Conservation (phyloP, 2,888 invertebrate species). For the Agrilus cyanescens region DNA sequence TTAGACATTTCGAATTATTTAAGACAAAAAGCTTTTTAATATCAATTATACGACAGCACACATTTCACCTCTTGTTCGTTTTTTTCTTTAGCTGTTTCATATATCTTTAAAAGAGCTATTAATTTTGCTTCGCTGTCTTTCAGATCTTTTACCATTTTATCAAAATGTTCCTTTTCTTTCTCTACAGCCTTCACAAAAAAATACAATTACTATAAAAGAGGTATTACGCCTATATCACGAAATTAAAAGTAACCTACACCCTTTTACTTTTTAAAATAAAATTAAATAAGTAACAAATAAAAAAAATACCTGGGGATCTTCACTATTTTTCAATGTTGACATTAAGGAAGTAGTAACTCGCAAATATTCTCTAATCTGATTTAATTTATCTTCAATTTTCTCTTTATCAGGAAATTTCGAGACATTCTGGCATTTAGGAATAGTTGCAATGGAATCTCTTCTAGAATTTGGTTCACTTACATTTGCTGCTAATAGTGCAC, state of each 20-base stretch:
- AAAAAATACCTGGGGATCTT: slow-evolving; percentile 40
- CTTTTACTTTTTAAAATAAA: not conserved
- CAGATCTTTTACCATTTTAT: slow-evolving; percentile 54
- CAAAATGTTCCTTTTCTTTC: slow-evolving; percentile 44
- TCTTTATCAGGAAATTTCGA: slow-evolving; percentile 50
- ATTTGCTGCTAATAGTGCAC: slow-evolving; percentile 23
- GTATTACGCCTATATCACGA: not conserved
- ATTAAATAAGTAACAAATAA: slow-evolving; percentile 4
- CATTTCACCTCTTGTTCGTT: slow-evolving; percentile 14
- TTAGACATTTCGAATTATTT: no score
- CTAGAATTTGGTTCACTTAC: slow-evolving; percentile 29
- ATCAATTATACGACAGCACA: no score
- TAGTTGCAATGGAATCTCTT: slow-evolving; percentile 29
- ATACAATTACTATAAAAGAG: not conserved
- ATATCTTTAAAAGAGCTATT: slow-evolving; percentile 40
- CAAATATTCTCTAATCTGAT: slow-evolving; percentile 62
- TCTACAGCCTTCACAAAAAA: slow-evolving; percentile 15
- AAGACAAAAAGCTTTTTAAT: no score
- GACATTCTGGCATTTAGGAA: slow-evolving; percentile 34
- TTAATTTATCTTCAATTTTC: slow-evolving; percentile 55
- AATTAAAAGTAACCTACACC: not conserved
- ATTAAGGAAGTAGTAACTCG: slow-evolving; percentile 57
- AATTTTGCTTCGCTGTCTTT: slow-evolving; percentile 59
- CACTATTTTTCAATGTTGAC: slow-evolving; percentile 51
- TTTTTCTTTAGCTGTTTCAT: slow-evolving; percentile 14